These are phyloP conservation scores for Branchellion lobata DNA, from an alignment of 2,888 invertebrate genomes.

Conservation along the genomic window DNA sequence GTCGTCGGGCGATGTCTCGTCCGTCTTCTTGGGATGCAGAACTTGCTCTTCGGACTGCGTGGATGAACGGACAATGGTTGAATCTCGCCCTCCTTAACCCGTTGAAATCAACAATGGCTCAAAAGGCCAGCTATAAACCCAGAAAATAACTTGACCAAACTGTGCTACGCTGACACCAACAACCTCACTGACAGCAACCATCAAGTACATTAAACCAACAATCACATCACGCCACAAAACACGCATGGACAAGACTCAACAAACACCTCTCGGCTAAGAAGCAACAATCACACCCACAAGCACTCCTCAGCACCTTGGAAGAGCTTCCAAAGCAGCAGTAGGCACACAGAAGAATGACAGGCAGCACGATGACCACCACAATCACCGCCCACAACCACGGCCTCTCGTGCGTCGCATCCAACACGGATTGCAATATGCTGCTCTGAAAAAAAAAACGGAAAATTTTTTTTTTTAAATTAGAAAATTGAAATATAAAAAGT, in stretches of 20 bases:
- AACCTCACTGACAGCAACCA: no score
- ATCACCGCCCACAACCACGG: constrained; percentile 90
- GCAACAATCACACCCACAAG: background rate
- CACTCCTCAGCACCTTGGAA: constrained; percentile 55
- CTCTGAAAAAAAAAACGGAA: no score
- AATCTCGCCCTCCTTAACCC: no score
- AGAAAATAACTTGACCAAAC: background rate
- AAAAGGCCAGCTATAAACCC: no score
- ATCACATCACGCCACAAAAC: no score
- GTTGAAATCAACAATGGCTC: no score
- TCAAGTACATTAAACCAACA: no score
- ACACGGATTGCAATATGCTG: constrained; percentile 59
- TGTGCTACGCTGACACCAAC: background rate
- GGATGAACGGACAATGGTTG: no score
- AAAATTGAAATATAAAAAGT: background rate
- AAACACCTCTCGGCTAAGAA: background rate
- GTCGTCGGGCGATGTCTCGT: constrained; percentile 39
- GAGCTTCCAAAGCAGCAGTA: constrained; percentile 70
- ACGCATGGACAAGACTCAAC: background rate
- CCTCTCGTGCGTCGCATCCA: constrained; percentile 78
- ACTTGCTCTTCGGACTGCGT: constrained; percentile 16
- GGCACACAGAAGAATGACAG: constrained; percentile 78
- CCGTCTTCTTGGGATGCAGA: constrained; percentile 46
- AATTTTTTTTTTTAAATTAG: background rate
- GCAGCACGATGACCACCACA: constrained; percentile 75